Evolutionary conservation across 2,113 vertebrate genomes (phyloP), one percentile per base, ranked within the genome.

Genomic region (Nerophis ophidion): DNA sequence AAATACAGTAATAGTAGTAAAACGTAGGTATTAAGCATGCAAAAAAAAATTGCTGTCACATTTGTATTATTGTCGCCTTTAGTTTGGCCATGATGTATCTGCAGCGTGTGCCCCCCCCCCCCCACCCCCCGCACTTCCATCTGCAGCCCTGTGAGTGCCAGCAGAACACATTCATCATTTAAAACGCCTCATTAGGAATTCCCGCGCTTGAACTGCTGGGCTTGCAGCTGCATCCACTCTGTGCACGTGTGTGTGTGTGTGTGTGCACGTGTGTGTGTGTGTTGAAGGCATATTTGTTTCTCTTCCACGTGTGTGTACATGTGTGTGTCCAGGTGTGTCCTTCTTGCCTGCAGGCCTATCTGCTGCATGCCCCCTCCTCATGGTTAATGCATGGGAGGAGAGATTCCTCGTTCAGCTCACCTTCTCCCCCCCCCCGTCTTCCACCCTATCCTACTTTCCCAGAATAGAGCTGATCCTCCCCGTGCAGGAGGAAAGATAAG

Each of bases 361-460:
- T 60, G 71, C 47, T 44, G 10, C 40, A 12, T 63, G 48, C 80
- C 75, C 63, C 60, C 26, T 13, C 68, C 66, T 80, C 70, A 77
- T 80, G 71, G 56, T 79, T 85, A 72, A 85, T 83, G 62, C 73
- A 85, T 80, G 75, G 33, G 58, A 6, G 57, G 68, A 72, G 72
- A 76, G 49, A 80, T 52, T 63, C 75, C 66, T 60, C 14, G 8
- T 65, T n/a, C 60, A 67, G 50, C 49, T 42, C 11, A 55, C 36
- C 53, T 56, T 44, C 40, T 44, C 40, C 40, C 38, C 38, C 38
- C 5, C 44, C 48, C 46, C 10, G 4, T 52, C 35, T 48, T 57
- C 26, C 53, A 10, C 35, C 14, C 36, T 42, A 59, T n/a, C 60
- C 53, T 65, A 47, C 61, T 51, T 72, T 56, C 63, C 16, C 10